phyloP scores from a whole-genome alignment of 2,888 invertebrate species.

The Phortica okadai region DNA sequence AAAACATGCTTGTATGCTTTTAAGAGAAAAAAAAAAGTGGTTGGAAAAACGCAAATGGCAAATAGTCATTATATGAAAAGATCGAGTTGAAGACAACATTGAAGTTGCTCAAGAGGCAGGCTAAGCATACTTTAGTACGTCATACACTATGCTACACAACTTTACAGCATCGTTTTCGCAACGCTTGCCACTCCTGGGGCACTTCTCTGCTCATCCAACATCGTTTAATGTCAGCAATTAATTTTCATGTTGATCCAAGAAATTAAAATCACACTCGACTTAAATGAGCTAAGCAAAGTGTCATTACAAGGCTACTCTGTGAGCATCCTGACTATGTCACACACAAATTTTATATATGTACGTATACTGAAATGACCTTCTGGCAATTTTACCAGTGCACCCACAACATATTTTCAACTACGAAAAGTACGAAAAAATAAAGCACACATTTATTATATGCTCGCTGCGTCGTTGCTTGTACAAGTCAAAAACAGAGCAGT shows the following conservation, averaged over 20 bases:
- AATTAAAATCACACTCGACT: constrained; percentile 63
- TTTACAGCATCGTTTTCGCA: background rate
- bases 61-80: background rate
- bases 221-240: constrained; percentile 72
- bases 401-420: background rate
- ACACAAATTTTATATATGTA: too few species aligned
- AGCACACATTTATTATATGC: background rate
- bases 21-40: background rate
- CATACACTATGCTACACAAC: too few species aligned
- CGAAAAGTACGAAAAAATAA: background rate
- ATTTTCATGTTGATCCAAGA: constrained; percentile 72
- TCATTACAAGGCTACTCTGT: background rate
- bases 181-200: background rate
- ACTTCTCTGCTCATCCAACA: background rate
- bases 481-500: background rate
- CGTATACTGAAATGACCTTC: background rate
- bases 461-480: background rate
- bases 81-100: background rate
- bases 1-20: background rate
- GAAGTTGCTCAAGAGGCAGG: background rate
- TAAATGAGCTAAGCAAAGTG: background rate
- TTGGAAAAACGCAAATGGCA: background rate
- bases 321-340: too few species aligned
- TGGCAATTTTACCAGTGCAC: background rate
- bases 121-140: background rate